phyloP scores from a whole-genome alignment of 1,140 invertebrate species.

The Drosophila saltans region DNA sequence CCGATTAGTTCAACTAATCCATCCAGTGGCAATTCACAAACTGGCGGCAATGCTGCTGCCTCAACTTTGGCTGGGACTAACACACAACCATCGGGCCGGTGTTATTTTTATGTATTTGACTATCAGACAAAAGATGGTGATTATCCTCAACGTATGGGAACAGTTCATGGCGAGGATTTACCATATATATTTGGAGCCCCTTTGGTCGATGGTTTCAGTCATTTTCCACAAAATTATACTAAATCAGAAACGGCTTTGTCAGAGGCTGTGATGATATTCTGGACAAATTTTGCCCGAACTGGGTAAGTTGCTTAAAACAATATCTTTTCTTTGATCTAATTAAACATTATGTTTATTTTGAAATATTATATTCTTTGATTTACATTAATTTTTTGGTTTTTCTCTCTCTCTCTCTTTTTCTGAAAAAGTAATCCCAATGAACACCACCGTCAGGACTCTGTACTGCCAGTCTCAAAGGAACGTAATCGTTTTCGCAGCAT shows the following conservation, averaged over 20 bases:
- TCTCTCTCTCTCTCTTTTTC: constrained; percentile 1
- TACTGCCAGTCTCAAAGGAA: constrained; percentile 90
- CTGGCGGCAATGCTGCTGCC: constrained; percentile 66
- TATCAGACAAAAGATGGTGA: constrained; percentile 96
- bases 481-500: constrained; percentile 92
- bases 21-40: constrained; percentile 14
- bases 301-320: constrained; percentile 89
- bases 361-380: too few species aligned
- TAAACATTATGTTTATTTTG: too few species aligned
- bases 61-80: constrained; percentile 57
- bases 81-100: constrained; percentile 86
- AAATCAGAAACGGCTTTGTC: constrained; percentile 94
- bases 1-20: constrained; percentile 79
- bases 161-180: constrained; percentile 96
- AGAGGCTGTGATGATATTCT: constrained; percentile 96
- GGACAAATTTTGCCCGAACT: constrained; percentile 98
- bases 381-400: not conserved
- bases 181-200: constrained; percentile 94
- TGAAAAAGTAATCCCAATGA: constrained; percentile 93
- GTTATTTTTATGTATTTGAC: constrained; percentile 96
- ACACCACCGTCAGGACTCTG: constrained; percentile 89
- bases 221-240: constrained; percentile 95
- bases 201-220: constrained; percentile 90
- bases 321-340: not conserved
- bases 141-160: constrained; percentile 93